Base-by-base conservation (phyloP, 2,797 vertebrate genomes). In the Hephaestus fuliginosus region DNA sequence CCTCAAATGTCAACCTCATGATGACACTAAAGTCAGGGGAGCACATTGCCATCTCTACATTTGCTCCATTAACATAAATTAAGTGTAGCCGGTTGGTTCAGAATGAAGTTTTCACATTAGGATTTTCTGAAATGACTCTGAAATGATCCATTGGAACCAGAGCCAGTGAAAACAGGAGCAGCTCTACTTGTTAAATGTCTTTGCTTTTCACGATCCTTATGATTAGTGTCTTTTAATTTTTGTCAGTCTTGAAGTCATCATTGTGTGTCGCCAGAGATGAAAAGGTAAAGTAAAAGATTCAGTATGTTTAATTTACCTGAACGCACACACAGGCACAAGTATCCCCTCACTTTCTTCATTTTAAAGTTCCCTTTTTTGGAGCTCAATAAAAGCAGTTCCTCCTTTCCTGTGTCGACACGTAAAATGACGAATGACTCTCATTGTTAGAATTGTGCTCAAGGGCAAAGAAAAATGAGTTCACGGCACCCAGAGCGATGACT, bases 401-500 rank as follows among this genome's bases (percentile, higher is more conserved):
- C 2, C 8, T 30, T 25, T 36, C 56, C 5, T 5, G 5, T 0
- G 33, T 36, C 51, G 5, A 9, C 18, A 1, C n/a, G 22, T 53
- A 2, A 57, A 57, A 73, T 58, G 44, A 64, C 22, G 41, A 1
- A 20, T 17, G 20, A 57, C 22, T 14, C 3, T 8, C 1, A 39
- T 49, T 8, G 2, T 43, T 20, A 22, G 57, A 1, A 55, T 58
- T 28, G 48, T 4, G 53, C 33, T 17, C 36, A 69, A 80, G 3
- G 56, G 79, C 66, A 79, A 52, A 48, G 25, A 44, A 20, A 71
- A 78, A 56, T 28, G 13, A 60, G 52, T 22, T n/a, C 14, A 3
- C 36, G 58, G 62, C 43, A 14, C 8, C 17, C 39, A 11, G 28
- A 43, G 51, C 2, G 56, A 55, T 72, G 82, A 88, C 48, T 86